Evolutionary conservation across 2,113 vertebrate species (phyloP).

Genomic region (Damaliscus lunatus): DNA sequence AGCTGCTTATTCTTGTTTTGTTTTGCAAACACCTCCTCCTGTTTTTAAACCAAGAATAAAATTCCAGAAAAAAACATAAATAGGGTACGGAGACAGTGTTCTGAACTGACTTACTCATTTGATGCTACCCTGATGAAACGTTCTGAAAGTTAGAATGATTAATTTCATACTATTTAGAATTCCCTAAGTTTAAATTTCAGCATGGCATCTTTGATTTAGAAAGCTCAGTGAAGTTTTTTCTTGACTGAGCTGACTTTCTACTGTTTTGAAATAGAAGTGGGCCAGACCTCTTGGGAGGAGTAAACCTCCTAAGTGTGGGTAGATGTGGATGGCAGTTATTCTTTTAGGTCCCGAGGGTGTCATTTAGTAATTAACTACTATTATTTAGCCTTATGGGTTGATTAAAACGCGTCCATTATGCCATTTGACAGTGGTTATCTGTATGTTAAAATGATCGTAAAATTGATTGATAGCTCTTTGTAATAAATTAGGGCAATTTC

Average conservation of each 20-base stretch:
- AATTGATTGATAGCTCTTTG: neutral
- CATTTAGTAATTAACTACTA: neutral
- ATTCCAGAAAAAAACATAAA: constrained; percentile 7
- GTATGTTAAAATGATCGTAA: neutral
- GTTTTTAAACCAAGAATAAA: constrained; percentile 1
- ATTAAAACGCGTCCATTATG: neutral
- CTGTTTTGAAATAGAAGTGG: neutral
- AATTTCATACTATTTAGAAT: neutral
- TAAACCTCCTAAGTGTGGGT: neutral
- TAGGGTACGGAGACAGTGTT: neutral
- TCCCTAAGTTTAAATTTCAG: neutral
- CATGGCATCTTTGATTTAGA: neutral
- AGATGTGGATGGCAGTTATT: neutral
- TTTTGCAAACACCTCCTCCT: constrained; percentile 25
- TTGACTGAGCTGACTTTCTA: neutral
- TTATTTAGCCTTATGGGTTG: neutral
- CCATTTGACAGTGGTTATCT: neutral
- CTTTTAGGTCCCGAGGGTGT: neutral
- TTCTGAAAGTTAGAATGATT: neutral
- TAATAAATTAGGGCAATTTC: neutral
- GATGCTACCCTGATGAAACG: neutral
- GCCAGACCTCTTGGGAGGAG: neutral
- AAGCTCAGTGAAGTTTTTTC: neutral
- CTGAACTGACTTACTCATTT: neutral
- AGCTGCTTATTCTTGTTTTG: neutral